Evolutionary conservation across 2,113 vertebrate genomes (phyloP), one percentile per base, ranked within the genome.

Genomic region (Cyphomyrus discorhynchus): DNA sequence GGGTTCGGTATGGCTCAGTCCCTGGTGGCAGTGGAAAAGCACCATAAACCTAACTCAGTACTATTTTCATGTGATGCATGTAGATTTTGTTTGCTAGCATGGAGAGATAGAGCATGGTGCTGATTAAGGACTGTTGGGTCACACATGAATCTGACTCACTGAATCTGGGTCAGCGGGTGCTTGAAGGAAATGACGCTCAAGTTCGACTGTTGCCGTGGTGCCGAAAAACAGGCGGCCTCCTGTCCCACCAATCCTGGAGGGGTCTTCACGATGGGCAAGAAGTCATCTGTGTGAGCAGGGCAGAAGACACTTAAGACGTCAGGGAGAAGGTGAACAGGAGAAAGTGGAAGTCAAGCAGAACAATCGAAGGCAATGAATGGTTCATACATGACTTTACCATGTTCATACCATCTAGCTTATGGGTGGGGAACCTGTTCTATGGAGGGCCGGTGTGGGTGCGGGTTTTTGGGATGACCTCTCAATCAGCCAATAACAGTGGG

Each of bases 111-210:
- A 84, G 45, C 42, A 1, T n/a, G 35, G 39, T 47, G 39, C 21
- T 19, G 1, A 39, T n/a, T 45, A 47, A 45, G 35, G 24, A 47
- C 82, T 84, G 17, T 1, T 24, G 82, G 45, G 24, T 24, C 8
- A 84, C 42, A 24, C 42, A 3, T 45, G 0, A 47, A 42, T 0
- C 31, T 58, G 24, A 97, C 98, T 97, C 95, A 99, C 98, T 99
- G 98, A 92, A 99, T 95, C 94, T 98, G 96, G 10, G 97, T 99
- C 92, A 98, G 95, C 6, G 97, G 97, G 89, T 99, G 98, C 93
- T 99, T 99, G 92, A 99, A 95, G 1, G 98, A 99, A 92, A 99
- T 91, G 80, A 98, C 97, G 90, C 95, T 91, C 53, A 99, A 95
- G 31, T 96, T 91, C 0, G 90, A 93, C n/a, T 94, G 92, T 13